Evolutionary conservation across 1,140 invertebrate genomes (phyloP), one percentile per base, ranked within the genome.

Genomic region (Adelges cooleyi): DNA sequence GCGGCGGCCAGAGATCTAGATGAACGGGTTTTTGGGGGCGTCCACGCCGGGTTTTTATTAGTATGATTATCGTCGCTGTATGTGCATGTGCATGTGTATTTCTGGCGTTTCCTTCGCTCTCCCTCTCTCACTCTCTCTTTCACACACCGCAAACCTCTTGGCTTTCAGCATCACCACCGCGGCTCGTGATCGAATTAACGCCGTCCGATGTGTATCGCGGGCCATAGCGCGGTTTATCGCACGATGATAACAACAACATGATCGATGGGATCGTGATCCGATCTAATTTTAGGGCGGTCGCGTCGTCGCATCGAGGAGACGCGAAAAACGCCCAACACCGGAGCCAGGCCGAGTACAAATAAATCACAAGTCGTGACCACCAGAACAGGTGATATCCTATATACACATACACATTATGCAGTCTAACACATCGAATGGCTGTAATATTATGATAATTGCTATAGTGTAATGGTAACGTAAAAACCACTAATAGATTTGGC

Each of bases 261-360:
- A 56, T 56, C 53, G 53, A 56, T 56, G 40, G 53, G 53, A 56
- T 54, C 36, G 52, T 54, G 52, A 54, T 56, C 38, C 53, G 53
- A 56, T 56, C 53, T 56, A 44, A 56, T 56, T 56, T 56, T 56
- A 56, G 38, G 53, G 52, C 52, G 36, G 20, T n/a, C 51, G 15
- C 15, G 50, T 52, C 50, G 29, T 40, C 20, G 36, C 13, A 36
- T 40, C 51, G 17, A n/a, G 6, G 36, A 40, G 15, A 46, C 10
- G 15, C 11, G 18, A 40, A 6, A 17, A 40, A 25, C 36, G 36
- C 52, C n/a, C 22, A 54, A 54, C 52, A 42, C 36, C 52, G 25
- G 51, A 25, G 11, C 5, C 27, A 22, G 15, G n/a, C 36, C 15
- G 13, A 8, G 23, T 56, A 56, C 15, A 36, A 54, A 56, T 56